Evolutionary conservation across 1,140 invertebrate species (phyloP).

Genomic region (Orius insidiosus): DNA sequence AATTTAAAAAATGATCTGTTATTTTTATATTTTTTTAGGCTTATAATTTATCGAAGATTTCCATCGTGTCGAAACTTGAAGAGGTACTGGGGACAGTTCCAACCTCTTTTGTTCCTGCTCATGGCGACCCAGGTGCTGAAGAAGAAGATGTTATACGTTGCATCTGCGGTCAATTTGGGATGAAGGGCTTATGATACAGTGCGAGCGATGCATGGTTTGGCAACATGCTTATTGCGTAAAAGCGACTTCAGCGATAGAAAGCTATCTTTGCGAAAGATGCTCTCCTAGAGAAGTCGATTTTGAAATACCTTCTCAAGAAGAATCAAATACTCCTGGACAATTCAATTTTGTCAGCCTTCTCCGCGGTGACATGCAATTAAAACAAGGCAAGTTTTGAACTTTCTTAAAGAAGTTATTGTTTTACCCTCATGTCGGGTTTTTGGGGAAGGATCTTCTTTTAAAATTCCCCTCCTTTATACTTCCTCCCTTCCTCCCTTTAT

Average conservation of each 20-base stretch:
- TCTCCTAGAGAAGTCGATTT: slow-evolving; percentile 53
- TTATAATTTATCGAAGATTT: slow-evolving; percentile 32
- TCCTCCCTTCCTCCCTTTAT: no score
- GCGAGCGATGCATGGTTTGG: slow-evolving; percentile 85
- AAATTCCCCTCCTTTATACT: no score
- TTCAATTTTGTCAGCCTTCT: slow-evolving; percentile 73
- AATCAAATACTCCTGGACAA: slow-evolving; percentile 46
- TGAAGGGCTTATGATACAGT: slow-evolving; percentile 94
- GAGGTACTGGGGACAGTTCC: slow-evolving; percentile 33
- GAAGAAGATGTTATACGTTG: slow-evolving; percentile 90
- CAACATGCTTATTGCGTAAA: slow-evolving; percentile 90
- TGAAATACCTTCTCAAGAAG: slow-evolving; percentile 72
- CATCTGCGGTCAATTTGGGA: slow-evolving; percentile 86
- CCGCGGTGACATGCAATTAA: slow-evolving; percentile 68
- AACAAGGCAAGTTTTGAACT: no score
- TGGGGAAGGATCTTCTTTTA: no score
- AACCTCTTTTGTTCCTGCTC: slow-evolving; percentile 26
- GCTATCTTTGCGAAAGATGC: slow-evolving; percentile 81
- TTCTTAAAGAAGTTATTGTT: no score
- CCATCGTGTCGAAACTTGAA: slow-evolving; percentile 29
- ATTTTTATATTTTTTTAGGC: no score
- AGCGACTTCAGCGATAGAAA: slow-evolving; percentile 47
- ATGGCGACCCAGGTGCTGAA: slow-evolving; percentile 32
- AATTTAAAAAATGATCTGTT: no score
- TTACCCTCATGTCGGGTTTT: no score